Evolutionary conservation across 2,797 vertebrate species (phyloP).

Genomic region (Pseudochirops corinnae): DNA sequence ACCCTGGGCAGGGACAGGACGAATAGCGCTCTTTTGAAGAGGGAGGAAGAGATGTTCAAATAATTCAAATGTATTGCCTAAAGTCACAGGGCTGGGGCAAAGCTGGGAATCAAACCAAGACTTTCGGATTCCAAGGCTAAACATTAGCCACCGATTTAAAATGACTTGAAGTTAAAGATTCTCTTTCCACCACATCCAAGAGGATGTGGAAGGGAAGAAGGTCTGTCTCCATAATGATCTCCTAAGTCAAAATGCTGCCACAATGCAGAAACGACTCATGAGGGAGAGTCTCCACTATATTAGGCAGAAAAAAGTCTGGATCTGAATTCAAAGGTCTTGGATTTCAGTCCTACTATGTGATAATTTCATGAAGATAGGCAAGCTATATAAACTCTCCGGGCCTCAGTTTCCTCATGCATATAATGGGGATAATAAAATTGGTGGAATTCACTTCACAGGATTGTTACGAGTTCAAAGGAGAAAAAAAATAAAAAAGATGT

Average conservation of each 20-base stretch:
- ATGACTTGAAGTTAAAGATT: background rate
- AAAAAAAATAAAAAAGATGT: background rate
- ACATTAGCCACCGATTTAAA: background rate
- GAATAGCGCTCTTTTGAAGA: background rate
- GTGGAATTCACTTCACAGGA: background rate
- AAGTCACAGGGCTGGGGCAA: background rate
- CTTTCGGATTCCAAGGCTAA: background rate
- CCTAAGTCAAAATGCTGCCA: background rate
- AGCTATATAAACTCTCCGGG: background rate
- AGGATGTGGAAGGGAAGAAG: background rate
- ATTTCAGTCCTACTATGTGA: background rate
- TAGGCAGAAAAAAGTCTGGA: background rate
- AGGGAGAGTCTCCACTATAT: background rate
- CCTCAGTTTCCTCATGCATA: background rate
- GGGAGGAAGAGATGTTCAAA: background rate
- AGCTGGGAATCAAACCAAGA: background rate
- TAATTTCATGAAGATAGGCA: background rate
- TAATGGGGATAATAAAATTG: background rate
- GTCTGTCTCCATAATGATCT: background rate
- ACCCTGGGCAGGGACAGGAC: background rate
- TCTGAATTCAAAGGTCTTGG: background rate
- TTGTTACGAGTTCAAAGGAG: background rate
- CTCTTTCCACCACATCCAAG: background rate
- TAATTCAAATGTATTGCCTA: background rate
- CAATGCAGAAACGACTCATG: background rate